Evolutionary conservation across 2,113 vertebrate species (phyloP), one percentile per base, ranked within the genome.

Genomic region (Phalacrocorax brasilianus): DNA sequence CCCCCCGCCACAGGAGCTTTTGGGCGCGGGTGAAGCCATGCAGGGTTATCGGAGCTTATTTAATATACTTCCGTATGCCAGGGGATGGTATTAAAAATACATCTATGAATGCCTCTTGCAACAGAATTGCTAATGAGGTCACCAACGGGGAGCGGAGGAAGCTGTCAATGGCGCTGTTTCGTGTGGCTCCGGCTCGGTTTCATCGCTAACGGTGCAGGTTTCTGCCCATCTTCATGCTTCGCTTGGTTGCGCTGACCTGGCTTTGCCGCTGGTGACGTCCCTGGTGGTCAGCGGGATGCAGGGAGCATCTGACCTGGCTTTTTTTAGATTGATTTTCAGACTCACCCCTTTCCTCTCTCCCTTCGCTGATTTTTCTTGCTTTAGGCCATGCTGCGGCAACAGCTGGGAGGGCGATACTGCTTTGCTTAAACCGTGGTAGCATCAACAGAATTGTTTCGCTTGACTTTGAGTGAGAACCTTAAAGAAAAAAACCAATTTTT

Each of bases 191-290:
- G 55, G 28, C 28, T 47, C 12, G 26, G 6, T 75, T 91, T 66
- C 16, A 0, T 10, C 8, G 9, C 2, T 35, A n/a, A 2, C 1
- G 7, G 8, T 14, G 53, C 0, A 1, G n/a, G 11, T 75, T 80
- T 76, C 21, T 84, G 71, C 40, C 3, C 2, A 1, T 9, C 21
- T 38, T 42, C 6, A 6, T 44, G 23, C 24, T 67, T 12, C 27
- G 21, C 12, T 33, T 50, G 49, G 22, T 8, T 30, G 11, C 32
- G 55, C 70, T 68, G 45, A 9, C 23, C 44, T 28, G 42, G 75
- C 55, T 62, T 27, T 13, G 56, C 56, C 45, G 42, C 70, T 22
- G 32, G 24, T 23, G 4, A 5, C 4, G 4, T 58, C 72, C 72
- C 33, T 27, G 63, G 47, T 42, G 23, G 56, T 4, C 40, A 15